phyloP scores from a whole-genome alignment of 2,113 vertebrate genomes.

The Lichenostomus cassidix region DNA sequence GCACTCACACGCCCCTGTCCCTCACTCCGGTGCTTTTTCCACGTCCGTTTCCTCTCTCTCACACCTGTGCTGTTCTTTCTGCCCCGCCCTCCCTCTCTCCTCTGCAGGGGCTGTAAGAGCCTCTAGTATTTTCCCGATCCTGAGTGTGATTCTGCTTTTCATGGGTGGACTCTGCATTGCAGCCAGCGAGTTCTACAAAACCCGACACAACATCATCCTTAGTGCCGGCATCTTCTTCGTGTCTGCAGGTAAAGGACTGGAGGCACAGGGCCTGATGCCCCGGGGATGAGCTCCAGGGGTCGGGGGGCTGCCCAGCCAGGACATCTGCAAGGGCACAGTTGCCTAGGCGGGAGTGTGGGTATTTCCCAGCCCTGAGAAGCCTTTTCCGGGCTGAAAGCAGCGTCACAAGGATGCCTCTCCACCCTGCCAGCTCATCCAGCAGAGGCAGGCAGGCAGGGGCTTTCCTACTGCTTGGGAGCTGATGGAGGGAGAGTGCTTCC shows the following conservation, averaged over 20 bases:
- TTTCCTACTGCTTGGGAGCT: not conserved
- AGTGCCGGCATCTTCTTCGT: slow-evolving; percentile 83
- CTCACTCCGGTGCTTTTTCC: not conserved
- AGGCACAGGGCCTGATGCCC: not conserved
- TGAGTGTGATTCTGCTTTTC: slow-evolving; percentile 98
- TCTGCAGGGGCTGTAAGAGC: slow-evolving; percentile 93
- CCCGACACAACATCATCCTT: slow-evolving; percentile 99
- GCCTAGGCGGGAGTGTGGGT: not conserved
- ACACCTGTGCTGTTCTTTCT: slow-evolving; percentile 1
- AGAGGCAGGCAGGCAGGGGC: not conserved
- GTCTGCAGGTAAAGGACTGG: slow-evolving; percentile 73
- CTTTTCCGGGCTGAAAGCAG: not conserved
- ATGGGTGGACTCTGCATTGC: slow-evolving; percentile 99
- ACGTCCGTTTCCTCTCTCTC: not conserved
- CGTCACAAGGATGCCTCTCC: not conserved
- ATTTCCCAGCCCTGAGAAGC: not conserved
- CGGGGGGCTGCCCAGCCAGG: not conserved
- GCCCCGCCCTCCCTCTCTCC: slow-evolving; percentile 16
- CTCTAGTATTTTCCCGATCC: slow-evolving; percentile 99
- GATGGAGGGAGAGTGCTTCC: not conserved
- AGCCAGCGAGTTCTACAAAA: slow-evolving; percentile 99
- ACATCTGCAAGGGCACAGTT: not conserved
- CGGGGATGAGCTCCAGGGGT: not conserved
- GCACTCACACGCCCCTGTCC: fast-evolving
- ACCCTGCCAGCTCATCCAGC: not conserved